A percentile compares a stretch with the other conserved stretches of the same genome.
Evolutionary conservation across 2,797 vertebrate species (phyloP).

Genomic region (Sebastes oblongus): DNA sequence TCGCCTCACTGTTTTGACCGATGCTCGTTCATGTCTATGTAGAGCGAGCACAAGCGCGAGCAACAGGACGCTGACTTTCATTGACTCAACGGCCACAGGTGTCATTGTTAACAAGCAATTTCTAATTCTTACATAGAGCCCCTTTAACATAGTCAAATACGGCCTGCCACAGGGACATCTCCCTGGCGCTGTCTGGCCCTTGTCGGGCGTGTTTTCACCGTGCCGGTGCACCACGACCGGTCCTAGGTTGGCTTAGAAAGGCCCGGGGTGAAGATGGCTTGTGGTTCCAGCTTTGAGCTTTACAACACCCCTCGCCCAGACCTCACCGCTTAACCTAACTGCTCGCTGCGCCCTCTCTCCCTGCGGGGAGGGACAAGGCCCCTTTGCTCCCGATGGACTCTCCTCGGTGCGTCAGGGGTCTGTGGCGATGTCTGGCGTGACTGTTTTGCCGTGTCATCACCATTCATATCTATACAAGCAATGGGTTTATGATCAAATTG

Average conservation of each 20-base stretch:
- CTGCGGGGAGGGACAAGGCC: not conserved
- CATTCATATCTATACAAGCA: not conserved
- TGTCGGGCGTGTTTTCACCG: not conserved
- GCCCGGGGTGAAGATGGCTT: not conserved
- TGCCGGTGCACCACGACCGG: not conserved
- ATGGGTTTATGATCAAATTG: not conserved
- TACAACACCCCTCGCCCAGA: too few species aligned
- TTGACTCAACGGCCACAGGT: too few species aligned
- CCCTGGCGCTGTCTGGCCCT: not conserved
- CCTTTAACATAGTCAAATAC: too few species aligned
- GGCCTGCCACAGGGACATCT: not conserved
- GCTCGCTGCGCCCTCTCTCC: not conserved
- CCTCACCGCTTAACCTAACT: too few species aligned
- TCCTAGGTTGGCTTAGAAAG: not conserved
- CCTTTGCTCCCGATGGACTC: not conserved
- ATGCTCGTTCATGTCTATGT: too few species aligned
- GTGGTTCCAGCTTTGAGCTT: too few species aligned
- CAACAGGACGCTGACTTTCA: too few species aligned
- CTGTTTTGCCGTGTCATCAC: not conserved
- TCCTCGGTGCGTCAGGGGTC: too few species aligned
- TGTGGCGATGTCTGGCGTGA: not conserved
- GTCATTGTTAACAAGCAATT: too few species aligned
- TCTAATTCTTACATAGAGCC: too few species aligned
- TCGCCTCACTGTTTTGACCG: too few species aligned
- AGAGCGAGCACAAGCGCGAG: too few species aligned